These are phyloP conservation scores for Synanthedon vespiformis DNA, from an alignment of 2,888 invertebrate species.

Conservation along the genomic window DNA sequence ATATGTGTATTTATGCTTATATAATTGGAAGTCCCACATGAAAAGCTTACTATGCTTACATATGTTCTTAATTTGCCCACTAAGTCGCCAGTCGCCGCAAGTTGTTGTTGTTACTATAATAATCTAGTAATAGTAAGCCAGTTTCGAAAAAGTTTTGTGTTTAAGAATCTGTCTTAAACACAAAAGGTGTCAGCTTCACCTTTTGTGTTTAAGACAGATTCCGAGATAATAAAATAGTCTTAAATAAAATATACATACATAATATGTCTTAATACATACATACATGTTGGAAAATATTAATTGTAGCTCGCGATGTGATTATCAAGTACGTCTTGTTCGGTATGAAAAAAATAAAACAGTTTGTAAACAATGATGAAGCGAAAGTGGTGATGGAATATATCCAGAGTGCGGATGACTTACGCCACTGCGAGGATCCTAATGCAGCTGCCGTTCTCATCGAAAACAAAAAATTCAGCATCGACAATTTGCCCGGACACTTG, in stretches of 20 bases:
- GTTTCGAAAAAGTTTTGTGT: no score
- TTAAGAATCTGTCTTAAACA: no score
- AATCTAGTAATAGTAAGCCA: no score
- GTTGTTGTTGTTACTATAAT: no score
- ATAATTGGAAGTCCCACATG: no score
- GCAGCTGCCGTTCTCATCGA: conserved; percentile 62
- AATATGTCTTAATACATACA: no score
- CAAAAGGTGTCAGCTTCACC: no score
- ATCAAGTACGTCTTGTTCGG: conserved; percentile 69
- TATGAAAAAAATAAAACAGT: conserved; percentile 54
- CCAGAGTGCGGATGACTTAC: conserved; percentile 57
- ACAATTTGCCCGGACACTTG: conserved; percentile 77
- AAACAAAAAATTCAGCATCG: conserved; percentile 68
- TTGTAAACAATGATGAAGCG: conserved; percentile 42
- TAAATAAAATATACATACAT: no score
- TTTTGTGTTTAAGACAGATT: no score
- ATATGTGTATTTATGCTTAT: no score
- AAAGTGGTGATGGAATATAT: conserved; percentile 53
- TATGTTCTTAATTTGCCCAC: background rate
- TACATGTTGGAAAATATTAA: background rate
- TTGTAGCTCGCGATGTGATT: conserved; percentile 45
- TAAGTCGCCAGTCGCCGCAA: background rate
- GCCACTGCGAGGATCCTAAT: conserved; percentile 60
- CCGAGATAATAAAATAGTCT: no score
- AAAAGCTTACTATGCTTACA: no score